Evolutionary conservation across 2,888 invertebrate species (phyloP), one percentile per base, ranked within the genome.

Genomic region (Andrena marginata): DNA sequence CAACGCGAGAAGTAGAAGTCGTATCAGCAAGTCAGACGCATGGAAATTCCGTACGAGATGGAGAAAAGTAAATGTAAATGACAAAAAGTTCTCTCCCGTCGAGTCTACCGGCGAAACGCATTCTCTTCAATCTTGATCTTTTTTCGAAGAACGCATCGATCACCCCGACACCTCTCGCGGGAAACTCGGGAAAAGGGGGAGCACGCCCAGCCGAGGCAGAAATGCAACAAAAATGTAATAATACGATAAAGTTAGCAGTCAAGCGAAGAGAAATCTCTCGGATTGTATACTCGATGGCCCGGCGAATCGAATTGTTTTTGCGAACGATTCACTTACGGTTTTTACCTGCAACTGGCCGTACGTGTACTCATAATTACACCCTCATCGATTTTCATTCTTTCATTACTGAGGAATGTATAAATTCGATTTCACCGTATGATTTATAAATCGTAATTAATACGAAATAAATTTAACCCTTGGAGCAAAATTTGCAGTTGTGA

Each of bases 71-170:
- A 81, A 77, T 81, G 84, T 62, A 82, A 86, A 82, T 84, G 85
- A 77, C 85, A 84, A 79, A 80, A 85, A 80, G 70, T 82, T 86
- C 62, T 64, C 51, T 20, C 29, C 26, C 23, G 20, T 33, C 35
- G 64, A 85, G 78, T 77, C 51, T 71, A 77, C 72, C 63, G 60
- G 74, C 59, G 72, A 77, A 80, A 84, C 74, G 84, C 83, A 85
- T 83, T 86, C 83, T 89, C 87, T 73, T 87, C 87, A 80, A 87
- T 87, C 89, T 85, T 87, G 84, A 89, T 89, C 89, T 86, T 79
- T 89, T 84, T 86, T 80, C 77, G 80, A 84, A 84, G 81, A 85
- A 85, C 72, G 77, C 87, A 88, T 89, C 89, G 86, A 88, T 88
- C 88, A 88, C 78, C 77, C 85, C 79, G 84, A 85, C 86, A 81